Percentiles rank a stretch among this genome's conserved stretches.
Evolutionary conservation across 2,888 invertebrate genomes (phyloP).

Genomic region (Leptogaster cylindrica): DNA sequence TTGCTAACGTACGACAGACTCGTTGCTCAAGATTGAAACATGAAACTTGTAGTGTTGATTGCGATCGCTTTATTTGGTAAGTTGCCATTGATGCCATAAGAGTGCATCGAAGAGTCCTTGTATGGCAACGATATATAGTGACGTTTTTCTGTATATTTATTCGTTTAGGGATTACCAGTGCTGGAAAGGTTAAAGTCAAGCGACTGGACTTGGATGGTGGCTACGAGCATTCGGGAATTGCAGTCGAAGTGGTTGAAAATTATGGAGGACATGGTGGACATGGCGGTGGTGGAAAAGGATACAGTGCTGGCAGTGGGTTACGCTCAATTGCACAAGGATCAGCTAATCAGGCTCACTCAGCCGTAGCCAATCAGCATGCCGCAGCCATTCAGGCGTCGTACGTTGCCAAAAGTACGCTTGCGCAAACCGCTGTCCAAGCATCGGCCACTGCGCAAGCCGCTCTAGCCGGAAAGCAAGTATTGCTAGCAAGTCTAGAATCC

Average conservation of each 20-base stretch:
- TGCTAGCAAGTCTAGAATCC: constrained; percentile 72
- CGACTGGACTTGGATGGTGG: not conserved
- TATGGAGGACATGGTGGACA: constrained; percentile 5
- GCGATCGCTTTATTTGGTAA: constrained; percentile 31
- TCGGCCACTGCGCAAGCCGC: constrained; percentile 72
- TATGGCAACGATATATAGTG: too few relatives aligned
- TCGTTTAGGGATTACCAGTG: constrained; percentile 15
- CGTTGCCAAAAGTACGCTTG: constrained; percentile 77
- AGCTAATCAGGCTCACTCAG: constrained; percentile 76
- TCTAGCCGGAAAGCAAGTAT: constrained; percentile 71
- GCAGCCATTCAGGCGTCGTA: constrained; percentile 81
- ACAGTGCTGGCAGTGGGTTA: constrained; percentile 69
- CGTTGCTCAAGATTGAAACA: constrained; percentile 6
- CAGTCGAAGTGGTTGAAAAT: not conserved
- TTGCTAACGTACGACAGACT: constrained; percentile 13
- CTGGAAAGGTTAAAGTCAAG: constrained; percentile 34
- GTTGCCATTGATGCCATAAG: not conserved
- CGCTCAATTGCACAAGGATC: constrained; percentile 75
- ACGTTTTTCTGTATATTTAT: constrained; percentile 27
- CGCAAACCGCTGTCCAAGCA: constrained; percentile 77
- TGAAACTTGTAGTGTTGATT: constrained; percentile 22
- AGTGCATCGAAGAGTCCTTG: not conserved
- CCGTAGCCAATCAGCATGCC: constrained; percentile 73
- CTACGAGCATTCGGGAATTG: constrained; percentile 20
- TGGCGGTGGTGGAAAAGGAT: constrained; percentile 32